phyloP scores from a whole-genome alignment of 2,797 vertebrate genomes.

The Coluber constrictor region DNA sequence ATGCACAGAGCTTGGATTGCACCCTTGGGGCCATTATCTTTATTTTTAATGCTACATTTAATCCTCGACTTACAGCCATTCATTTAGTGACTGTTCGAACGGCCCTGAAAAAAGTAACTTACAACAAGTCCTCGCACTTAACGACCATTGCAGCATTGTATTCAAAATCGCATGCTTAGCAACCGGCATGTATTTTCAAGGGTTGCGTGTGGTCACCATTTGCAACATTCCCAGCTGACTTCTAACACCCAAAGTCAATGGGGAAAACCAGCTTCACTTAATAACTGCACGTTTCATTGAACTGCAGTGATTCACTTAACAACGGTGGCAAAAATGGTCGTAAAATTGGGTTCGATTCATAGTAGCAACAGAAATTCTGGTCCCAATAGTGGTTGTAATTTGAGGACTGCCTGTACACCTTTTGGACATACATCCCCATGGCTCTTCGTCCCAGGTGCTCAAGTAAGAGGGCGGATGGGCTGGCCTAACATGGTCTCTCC shows the following conservation, averaged over 20 bases:
- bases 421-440: not conserved
- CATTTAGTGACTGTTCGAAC: not conserved
- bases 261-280: not conserved
- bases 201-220: not conserved
- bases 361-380: not conserved
- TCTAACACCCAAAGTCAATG: not conserved
- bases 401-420: not conserved
- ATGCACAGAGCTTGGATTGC: not conserved
- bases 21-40: not conserved
- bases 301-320: not conserved
- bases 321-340: not conserved
- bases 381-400: not conserved
- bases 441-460: not conserved
- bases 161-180: not conserved
- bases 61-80: not conserved
- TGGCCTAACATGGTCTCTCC: not conserved
- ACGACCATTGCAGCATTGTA: not conserved
- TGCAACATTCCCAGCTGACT: not conserved
- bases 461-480: not conserved
- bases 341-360: not conserved
- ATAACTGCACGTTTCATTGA: not conserved
- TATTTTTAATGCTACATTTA: not conserved
- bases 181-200: accelerated
- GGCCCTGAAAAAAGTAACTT: not conserved
- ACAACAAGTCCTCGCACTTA: not conserved